A percentile compares a stretch with the other conserved stretches of the same genome.
These are phyloP conservation scores for Clanis bilineata DNA, from an alignment of 2,888 invertebrate genomes.

Conservation along the genomic window DNA sequence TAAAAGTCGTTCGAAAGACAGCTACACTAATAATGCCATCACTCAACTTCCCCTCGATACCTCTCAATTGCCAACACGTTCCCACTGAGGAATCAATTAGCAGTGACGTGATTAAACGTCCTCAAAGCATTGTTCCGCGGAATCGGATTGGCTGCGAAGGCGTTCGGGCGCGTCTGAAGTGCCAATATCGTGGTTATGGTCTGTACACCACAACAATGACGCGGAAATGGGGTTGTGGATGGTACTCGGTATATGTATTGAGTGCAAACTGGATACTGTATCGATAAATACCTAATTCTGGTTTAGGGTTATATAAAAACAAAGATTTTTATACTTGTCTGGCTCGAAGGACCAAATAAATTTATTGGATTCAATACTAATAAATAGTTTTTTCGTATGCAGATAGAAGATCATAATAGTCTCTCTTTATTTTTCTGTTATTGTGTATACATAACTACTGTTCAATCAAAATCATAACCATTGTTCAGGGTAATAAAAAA, in stretches of 20 bases:
- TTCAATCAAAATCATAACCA: too few relatives aligned
- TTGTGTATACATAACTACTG: too few relatives aligned
- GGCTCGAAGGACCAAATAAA: slow-evolving; percentile 1
- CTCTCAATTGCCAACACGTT: neutral
- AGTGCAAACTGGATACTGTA: neutral
- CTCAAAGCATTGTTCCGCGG: neutral
- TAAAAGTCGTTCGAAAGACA: neutral
- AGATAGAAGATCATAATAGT: too few relatives aligned
- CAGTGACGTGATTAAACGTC: neutral
- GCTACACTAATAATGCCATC: neutral
- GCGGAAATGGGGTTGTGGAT: neutral
- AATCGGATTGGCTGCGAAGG: neutral
- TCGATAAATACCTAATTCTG: neutral
- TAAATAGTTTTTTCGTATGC: too few relatives aligned
- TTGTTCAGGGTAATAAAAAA: too few relatives aligned
- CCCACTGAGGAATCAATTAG: neutral
- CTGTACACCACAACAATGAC: neutral
- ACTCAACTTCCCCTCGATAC: neutral
- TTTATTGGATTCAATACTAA: too few relatives aligned
- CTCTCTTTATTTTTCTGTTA: too few relatives aligned
- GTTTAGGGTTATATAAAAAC: neutral
- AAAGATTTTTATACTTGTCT: neutral
- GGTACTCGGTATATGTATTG: neutral
- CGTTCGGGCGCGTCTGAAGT: neutral
- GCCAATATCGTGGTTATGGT: neutral